These are phyloP conservation scores for Polymixis lichenea DNA, from an alignment of 2,888 invertebrate genomes.

Conservation along the genomic window DNA sequence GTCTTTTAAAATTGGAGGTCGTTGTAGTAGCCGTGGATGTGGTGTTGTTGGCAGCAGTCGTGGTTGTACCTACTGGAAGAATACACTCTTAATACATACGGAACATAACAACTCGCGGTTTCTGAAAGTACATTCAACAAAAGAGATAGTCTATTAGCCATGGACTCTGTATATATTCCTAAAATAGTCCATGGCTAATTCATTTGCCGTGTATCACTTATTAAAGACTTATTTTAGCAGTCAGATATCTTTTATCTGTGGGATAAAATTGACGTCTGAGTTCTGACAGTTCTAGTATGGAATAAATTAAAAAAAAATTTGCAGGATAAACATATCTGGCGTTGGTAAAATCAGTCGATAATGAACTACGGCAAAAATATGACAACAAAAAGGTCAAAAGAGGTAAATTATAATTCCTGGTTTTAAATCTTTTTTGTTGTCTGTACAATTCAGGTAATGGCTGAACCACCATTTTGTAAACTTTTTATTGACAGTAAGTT, in stretches of 20 bases:
- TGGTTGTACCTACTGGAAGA: conserved; percentile 85
- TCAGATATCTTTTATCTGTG: no score
- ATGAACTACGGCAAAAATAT: not conserved
- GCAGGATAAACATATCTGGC: no score
- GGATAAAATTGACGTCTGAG: not conserved
- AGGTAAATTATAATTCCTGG: no score
- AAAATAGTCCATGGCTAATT: no score
- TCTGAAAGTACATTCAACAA: conserved; percentile 29
- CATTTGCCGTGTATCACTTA: no score
- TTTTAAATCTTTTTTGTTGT: conserved; percentile 13
- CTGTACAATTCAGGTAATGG: not conserved
- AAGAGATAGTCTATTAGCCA: not conserved
- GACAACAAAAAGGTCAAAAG: no score
- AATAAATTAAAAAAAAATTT: not conserved
- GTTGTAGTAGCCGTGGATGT: conserved; percentile 87
- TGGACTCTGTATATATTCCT: no score
- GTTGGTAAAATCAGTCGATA: not conserved
- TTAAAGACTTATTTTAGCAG: no score
- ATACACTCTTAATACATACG: conserved; percentile 6
- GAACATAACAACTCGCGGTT: not conserved
- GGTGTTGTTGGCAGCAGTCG: conserved; percentile 86
- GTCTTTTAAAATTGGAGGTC: conserved; percentile 89
- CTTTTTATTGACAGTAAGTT: conserved; percentile 28
- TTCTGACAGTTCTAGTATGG: not conserved
- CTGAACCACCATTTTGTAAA: conserved; percentile 21